phyloP scores from a whole-genome alignment of 1,140 invertebrate species.

The Lepidurus couesii region DNA sequence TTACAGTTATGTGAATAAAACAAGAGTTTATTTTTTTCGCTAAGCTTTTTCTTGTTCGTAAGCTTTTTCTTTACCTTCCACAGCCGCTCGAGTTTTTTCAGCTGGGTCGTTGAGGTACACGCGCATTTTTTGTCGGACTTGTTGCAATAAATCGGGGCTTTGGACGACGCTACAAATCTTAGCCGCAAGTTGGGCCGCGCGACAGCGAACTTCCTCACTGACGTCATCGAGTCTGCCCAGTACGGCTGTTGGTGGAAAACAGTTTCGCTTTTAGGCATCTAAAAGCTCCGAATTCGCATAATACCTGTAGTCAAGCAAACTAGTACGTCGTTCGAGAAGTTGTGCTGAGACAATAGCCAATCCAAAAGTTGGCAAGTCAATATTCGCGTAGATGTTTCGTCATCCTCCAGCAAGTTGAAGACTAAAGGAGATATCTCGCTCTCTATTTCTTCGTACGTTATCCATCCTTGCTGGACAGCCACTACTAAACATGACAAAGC shows the following conservation, averaged over 20 bases:
- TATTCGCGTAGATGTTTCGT: background rate
- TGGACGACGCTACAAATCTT: background rate
- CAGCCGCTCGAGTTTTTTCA: background rate
- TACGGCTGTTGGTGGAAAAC: background rate
- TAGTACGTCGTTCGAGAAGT: background rate
- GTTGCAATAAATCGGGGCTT: background rate
- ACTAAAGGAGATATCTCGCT: background rate
- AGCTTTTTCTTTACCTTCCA: background rate
- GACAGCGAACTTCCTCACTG: background rate
- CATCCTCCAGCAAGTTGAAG: background rate
- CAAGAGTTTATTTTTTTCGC: background rate
- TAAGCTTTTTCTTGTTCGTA: background rate
- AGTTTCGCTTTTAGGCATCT: background rate
- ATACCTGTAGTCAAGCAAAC: background rate
- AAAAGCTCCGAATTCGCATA: background rate
- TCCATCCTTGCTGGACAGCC: background rate
- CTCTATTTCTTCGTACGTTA: background rate
- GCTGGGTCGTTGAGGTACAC: conserved; percentile 1
- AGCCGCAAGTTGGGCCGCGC: conserved; percentile 2
- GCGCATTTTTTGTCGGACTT: background rate
- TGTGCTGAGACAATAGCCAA: background rate
- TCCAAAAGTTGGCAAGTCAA: background rate
- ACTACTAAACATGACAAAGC: conserved; percentile 15
- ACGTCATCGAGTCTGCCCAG: background rate
- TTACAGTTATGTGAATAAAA: background rate